Percentiles rank a stretch among this genome's conserved stretches.
phyloP scores from a whole-genome alignment of 2,113 vertebrate species.

The Neolamprologus fasciatus region DNA sequence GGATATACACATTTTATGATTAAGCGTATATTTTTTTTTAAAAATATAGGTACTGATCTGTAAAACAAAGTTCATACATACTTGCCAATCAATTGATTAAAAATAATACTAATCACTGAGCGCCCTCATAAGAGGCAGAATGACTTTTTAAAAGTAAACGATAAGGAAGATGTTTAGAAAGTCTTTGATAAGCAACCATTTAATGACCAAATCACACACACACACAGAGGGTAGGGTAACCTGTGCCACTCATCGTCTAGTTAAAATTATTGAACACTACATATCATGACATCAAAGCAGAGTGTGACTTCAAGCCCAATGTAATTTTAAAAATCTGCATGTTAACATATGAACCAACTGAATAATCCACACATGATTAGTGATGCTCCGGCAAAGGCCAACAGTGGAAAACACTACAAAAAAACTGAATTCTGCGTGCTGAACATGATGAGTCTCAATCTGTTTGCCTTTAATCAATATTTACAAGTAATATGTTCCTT shows the following conservation, averaged over 20 bases:
- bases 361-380: conserved; percentile 29
- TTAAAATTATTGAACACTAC: not conserved
- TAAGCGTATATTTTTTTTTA: not conserved
- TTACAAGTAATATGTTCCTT: conserved; percentile 42
- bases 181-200: not conserved
- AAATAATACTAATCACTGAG: conserved; percentile 13
- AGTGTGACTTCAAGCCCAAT: not conserved
- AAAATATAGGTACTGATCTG: conserved; percentile 19
- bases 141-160: not conserved
- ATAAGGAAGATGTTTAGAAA: not conserved
- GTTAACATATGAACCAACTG: conserved; percentile 31
- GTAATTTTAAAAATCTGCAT: not conserved
- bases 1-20: conserved; percentile 4
- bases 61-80: not conserved
- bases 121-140: not conserved
- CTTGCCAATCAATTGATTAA: conserved; percentile 12
- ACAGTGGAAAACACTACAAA: conserved; percentile 58
- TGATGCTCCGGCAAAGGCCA: conserved; percentile 55
- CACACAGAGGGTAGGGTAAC: not conserved
- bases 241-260: not conserved
- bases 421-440: not conserved
- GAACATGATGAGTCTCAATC: conserved; percentile 21
- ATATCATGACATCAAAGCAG: conserved; percentile 16
- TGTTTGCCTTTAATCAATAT: conserved; percentile 18
- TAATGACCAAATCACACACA: not conserved